Evolutionary conservation across 30 jellyfish, hydroid and myxozoan species (phyloP).

Genomic region (Hydractinia echinata): DNA sequence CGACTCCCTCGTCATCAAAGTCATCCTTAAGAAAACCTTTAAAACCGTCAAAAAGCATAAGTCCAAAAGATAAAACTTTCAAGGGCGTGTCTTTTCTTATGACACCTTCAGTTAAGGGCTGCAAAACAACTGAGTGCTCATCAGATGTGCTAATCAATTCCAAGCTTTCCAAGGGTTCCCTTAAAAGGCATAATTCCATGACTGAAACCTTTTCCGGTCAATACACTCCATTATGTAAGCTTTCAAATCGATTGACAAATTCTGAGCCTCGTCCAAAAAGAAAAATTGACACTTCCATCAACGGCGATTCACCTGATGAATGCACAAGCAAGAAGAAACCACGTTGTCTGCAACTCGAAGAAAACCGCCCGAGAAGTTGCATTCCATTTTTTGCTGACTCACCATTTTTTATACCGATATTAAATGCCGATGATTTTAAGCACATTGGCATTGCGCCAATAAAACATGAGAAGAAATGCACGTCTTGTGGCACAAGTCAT

Average conservation of each 20-base stretch:
- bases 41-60: too few relatives aligned
- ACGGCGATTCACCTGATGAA: background rate
- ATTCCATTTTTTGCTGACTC: slow-evolving; percentile 5
- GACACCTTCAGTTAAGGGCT: too few relatives aligned
- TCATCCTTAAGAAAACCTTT: too few relatives aligned
- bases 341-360: background rate
- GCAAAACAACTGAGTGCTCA: too few relatives aligned
- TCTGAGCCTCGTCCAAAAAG: slow-evolving; percentile 11
- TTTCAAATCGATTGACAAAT: background rate
- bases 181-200: slow-evolving; percentile 11
- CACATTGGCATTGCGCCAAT: slow-evolving; percentile 59
- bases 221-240: background rate
- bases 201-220: background rate
- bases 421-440: slow-evolving; percentile 22
- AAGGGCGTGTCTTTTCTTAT: too few relatives aligned
- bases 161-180: background rate
- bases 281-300: background rate
- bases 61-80: too few relatives aligned
- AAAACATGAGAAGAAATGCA: slow-evolving; percentile 66
- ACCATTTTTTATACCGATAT: slow-evolving; percentile 27
- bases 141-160: background rate
- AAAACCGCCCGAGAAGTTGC: background rate
- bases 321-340: background rate
- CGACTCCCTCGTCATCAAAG: too few relatives aligned
- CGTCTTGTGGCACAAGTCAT: slow-evolving; percentile 68